Evolutionary conservation across 1,140 invertebrate species (phyloP).

Genomic region (Pseudomyrmex cubaensis): DNA sequence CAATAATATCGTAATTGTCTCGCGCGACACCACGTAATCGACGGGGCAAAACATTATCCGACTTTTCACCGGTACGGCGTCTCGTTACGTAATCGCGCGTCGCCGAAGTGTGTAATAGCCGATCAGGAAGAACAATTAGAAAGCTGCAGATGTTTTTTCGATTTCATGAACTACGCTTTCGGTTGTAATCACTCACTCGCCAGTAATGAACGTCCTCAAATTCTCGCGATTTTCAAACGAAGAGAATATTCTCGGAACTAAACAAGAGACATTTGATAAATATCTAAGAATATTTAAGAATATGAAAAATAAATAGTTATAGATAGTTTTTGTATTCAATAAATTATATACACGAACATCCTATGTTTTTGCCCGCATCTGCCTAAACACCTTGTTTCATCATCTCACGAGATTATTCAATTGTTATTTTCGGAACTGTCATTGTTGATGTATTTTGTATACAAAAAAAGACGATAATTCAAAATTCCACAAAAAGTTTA

Average conservation of each 20-base stretch:
- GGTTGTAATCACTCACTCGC: not conserved
- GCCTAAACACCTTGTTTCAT: no score
- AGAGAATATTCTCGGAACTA: not conserved
- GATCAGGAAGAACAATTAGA: slow-evolving; percentile 82
- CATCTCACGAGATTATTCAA: no score
- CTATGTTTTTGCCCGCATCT: no score
- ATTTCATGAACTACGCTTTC: slow-evolving; percentile 64
- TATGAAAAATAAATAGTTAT: no score
- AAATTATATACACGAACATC: no score
- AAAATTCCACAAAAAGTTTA: no score
- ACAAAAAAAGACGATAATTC: no score
- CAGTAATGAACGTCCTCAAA: not conserved
- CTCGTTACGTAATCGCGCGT: slow-evolving; percentile 63
- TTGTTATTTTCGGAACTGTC: no score
- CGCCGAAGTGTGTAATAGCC: slow-evolving; percentile 60
- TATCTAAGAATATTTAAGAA: no score
- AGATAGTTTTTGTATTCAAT: no score
- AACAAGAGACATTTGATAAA: not conserved
- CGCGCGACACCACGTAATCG: slow-evolving; percentile 38
- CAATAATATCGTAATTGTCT: not conserved
- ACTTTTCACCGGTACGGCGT: slow-evolving; percentile 43
- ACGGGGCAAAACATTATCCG: slow-evolving; percentile 6
- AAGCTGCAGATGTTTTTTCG: slow-evolving; percentile 69
- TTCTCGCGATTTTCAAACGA: not conserved
- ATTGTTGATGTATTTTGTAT: no score